Evolutionary conservation across 2,888 invertebrate species (phyloP), one percentile per base, ranked within the genome.

Genomic region (Cactoblastis cactorum): DNA sequence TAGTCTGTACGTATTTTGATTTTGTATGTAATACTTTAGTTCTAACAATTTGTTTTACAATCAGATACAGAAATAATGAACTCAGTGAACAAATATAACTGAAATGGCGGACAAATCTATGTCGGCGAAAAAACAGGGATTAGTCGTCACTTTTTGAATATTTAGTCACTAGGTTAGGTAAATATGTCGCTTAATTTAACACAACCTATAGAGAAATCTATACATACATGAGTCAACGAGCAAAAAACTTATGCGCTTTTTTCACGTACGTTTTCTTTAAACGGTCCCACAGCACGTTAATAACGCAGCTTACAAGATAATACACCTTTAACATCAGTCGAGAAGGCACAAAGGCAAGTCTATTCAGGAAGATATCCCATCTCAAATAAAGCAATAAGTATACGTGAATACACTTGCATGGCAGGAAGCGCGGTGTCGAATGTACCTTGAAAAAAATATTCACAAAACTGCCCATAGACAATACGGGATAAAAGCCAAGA

Each of bases 381-480:
- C 65, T 65, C 60, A 69, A 72, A 77, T 72, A 74, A 78, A 71
- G 63, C 68, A 71, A 17, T 37, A 79, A 77, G 37, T 34, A 41
- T 33, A 49, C 49, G 49, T 39, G 60, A 73, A 70, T 74, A 77
- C 84, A 84, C 84, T 86, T 84, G 85, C 74, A 70, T 62, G 74
- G 73, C 89, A 87, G 90, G 90, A 90, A 87, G 69, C 75, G 77
- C 78, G 87, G 86, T 89, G 84, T 90, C 88, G 79, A 82, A 80
- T 90, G 76, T 50, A 58, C 34, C 15, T 41, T 12, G 38, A 58
- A 57, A 65, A 62, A 71, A 72, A 65, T 70, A 66, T 69, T 67
- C 65, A 74, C 73, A 67, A 74, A 71, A 68, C 69, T 65, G 59
- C 69, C 65, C 67, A 66, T 71, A 77, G 77, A 79, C 77, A 79